These are phyloP conservation scores for Merluccius polli DNA, from an alignment of 2,797 vertebrate genomes.

Conservation along the genomic window DNA sequence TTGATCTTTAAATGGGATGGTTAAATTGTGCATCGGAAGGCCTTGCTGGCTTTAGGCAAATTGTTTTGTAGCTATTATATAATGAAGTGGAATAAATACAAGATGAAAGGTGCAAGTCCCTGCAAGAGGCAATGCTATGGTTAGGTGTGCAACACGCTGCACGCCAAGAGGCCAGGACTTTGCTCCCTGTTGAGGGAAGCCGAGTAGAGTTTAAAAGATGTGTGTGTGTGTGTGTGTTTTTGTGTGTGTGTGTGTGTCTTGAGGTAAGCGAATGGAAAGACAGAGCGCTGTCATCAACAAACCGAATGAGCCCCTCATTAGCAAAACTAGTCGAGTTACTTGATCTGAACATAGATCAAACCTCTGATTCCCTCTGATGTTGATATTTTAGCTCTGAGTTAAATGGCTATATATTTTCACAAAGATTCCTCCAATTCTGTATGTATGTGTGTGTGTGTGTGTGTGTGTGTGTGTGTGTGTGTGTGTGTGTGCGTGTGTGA, in stretches of 20 bases:
- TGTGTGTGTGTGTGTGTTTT: not conserved
- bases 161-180: not conserved
- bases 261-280: slow-evolving; percentile 4
- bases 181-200: not conserved
- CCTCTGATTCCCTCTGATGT: slow-evolving; percentile 17
- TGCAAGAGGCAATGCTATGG: not conserved
- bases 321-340: slow-evolving; percentile 18
- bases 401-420: slow-evolving; percentile 22
- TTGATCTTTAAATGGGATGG: not conserved
- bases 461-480: not conserved
- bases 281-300: not conserved
- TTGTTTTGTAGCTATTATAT: slow-evolving; percentile 2
- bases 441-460: not conserved
- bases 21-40: not conserved
- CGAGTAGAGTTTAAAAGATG: not conserved
- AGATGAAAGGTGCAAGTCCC: slow-evolving; percentile 11
- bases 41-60: not conserved
- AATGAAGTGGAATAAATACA: not conserved
- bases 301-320: slow-evolving; percentile 22
- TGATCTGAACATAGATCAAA: slow-evolving; percentile 37
- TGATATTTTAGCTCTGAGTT: slow-evolving; percentile 18
- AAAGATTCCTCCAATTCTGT: slow-evolving; percentile 19
- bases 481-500: not conserved
- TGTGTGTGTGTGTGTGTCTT: slow-evolving; percentile 1
- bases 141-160: not conserved